Evolutionary conservation across 2,113 vertebrate genomes (phyloP), one percentile per base, ranked within the genome.

Genomic region (Phylloscopus trochilus): DNA sequence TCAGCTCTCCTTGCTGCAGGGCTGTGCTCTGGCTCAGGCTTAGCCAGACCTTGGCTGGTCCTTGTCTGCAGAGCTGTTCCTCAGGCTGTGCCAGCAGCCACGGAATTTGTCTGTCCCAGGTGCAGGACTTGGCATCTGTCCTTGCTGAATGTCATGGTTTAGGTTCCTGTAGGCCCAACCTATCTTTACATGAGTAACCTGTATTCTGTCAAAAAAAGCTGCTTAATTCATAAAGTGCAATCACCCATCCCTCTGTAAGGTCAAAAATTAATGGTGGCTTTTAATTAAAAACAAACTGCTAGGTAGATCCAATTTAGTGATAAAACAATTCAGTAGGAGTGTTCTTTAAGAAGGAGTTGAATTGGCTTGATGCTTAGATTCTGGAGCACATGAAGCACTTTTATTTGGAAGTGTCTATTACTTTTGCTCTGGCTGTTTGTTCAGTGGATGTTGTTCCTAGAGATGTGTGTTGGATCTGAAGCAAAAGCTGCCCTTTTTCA

Each of bases 11-110:
- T 46, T 52, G 28, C 59, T 80, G 41, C 63, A 66, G 70, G 46
- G 64, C 11, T 3, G 1, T 3, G 16, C 56, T 66, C 55, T 66
- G 51, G 10, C 58, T 90, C 0, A 0, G 18, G 6, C 31, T 41
- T 5, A 39, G 64, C 22, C 58, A 68, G 49, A 10, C 15, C 16
- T 67, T 60, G 52, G 62, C 58, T n/a, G 47, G 5, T 78, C 39
- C 69, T 83, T 49, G 19, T 66, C 31, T 52, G 66, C 69, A 66
- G 88, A 87, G 59, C 83, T 80, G 53, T 19, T 92, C 68, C 11
- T 16, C n/a, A 51, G 60, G 17, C 81, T 69, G 17, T 60, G n/a
- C 70, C 74, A 55, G 62, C 7, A 19, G 51, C 51, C 47, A 17
- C 2, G 1, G 60, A 41, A 5, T 43, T 83, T 55, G 44, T 43